These are phyloP conservation scores for Cenopis cana DNA, from an alignment of 2,888 invertebrate species.

Conservation along the genomic window DNA sequence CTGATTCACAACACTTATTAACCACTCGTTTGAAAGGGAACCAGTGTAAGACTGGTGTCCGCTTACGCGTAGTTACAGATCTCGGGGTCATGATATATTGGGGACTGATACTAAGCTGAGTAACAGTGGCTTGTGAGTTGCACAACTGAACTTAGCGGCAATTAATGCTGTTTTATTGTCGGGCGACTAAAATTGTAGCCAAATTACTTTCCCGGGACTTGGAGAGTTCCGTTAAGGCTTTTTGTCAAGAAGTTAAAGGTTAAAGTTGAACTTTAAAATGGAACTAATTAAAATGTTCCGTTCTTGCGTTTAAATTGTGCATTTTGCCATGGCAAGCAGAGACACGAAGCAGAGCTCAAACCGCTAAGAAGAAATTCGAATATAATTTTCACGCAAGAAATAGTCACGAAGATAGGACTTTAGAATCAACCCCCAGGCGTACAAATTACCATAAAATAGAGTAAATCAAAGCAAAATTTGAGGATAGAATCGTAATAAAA, in stretches of 20 bases:
- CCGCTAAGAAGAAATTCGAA: too few species aligned
- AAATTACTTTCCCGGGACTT: conserved; percentile 30
- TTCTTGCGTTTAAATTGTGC: background rate
- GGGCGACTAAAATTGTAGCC: conserved; percentile 42
- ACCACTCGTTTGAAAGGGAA: background rate
- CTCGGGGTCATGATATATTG: background rate
- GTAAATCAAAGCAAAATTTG: too few species aligned
- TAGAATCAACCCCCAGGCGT: too few species aligned
- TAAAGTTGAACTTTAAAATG: conserved; percentile 20
- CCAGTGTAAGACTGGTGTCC: background rate
- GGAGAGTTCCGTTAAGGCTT: conserved; percentile 2
- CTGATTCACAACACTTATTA: background rate
- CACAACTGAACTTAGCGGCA: conserved; percentile 35
- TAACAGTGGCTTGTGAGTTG: background rate
- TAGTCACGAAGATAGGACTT: too few species aligned
- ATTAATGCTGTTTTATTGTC: conserved; percentile 43
- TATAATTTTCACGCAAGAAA: too few species aligned
- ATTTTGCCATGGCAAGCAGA: too few species aligned
- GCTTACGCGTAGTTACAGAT: background rate
- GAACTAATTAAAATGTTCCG: background rate
- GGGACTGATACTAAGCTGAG: background rate
- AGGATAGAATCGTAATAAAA: background rate
- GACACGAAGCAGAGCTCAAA: too few species aligned
- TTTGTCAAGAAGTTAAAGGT: conserved; percentile 29
- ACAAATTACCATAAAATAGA: too few species aligned